Base-by-base conservation (phyloP, 2,888 invertebrate genomes). In the Colletes collaris region DNA sequence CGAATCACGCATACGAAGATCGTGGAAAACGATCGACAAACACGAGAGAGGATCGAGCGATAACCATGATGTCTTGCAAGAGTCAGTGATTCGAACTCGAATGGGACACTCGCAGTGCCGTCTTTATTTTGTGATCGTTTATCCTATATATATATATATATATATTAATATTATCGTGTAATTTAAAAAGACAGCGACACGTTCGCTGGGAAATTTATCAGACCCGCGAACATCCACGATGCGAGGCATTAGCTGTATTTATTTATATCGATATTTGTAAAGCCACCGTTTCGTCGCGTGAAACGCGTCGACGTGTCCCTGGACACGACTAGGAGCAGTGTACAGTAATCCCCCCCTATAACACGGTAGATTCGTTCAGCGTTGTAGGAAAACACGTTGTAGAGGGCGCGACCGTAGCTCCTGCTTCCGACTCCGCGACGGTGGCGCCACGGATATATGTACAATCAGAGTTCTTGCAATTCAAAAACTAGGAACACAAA, bases 181-280 rank as follows among this genome's bases (percentile, higher is more conserved):
- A 37, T 52, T 58, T 64, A 65, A 70, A 55, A 7, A 16, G 46
- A 56, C 53, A 67, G 37, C 27, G 67, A 68, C 19, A 35, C 19
- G 44, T 59, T 62, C 67, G 55, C 53, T 27, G 44, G n/a, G n/a
- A 13, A 19, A 56, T 55, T 37, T 16, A 46, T 52, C 27, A 56
- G 56, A 67, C 27, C 55, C 27, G 46, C 44, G 52, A 58, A 19
- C 69, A 37, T 67, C 56, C 35, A 13, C 40, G 62, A 64, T 46
- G 63, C 55, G 70, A 59, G 59, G 70, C 75, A 79, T 79, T 79
- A 75, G 55, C 19, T 49, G 35, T 81, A 81, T 75, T 81, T 81
- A 79, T 79, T 79, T 66, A 60, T 63, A 49, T 66, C 11, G 49
- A 49, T 50, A 16, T 16, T 16, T 16, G 49, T 60, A 35, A 62